Evolutionary conservation across 2,113 vertebrate genomes (phyloP), one percentile per base, ranked within the genome.

Genomic region (Mus spicilegus): DNA sequence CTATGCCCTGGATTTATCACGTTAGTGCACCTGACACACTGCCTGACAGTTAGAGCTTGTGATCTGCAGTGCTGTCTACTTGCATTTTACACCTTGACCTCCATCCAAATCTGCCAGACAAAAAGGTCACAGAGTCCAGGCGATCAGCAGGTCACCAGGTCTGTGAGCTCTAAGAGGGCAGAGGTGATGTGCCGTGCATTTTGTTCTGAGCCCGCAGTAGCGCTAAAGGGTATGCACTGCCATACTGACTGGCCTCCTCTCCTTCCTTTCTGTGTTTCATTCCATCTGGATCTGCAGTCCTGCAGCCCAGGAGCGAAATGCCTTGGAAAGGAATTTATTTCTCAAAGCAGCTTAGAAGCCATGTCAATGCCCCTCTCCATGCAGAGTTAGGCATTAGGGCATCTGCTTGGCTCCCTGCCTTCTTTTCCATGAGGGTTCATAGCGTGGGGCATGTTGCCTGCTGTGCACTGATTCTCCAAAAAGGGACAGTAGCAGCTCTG

Each of bases 401-500:
- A 28, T 77, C 69, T 76, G 82, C 39, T 22, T 1, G 1, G n/a
- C 42, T 13, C 54, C 51, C 51, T 39, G 56, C 49, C 67, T 58
- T 24, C 46, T 36, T 39, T 75, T 8, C 36, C 7, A 26, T 0
- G 3, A 10, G 77, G 30, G 49, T 28, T 2, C 11, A 0, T 0
- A 1, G 69, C 0, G 3, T 9, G 69, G 14, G 0, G 20, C 17
- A 70, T 54, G 82, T 56, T 8, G 16, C 51, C 30, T 30, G 70
- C 73, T 6, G 1, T 16, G 5, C 6, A 13, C 12, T 9, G 0
- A 30, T 13, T 28, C 20, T 73, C 84, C 4, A 4, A 22, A n/a
- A 14, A 54, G 22, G 11, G 78, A 12, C 0, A 6, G 36, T 7
- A 2, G 1, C 0, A 0, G 12, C 61, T 42, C n/a, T 33, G 80